Evolutionary conservation across 2,888 invertebrate genomes (phyloP), one percentile per base, ranked within the genome.

Genomic region (Galeruca laticollis): DNA sequence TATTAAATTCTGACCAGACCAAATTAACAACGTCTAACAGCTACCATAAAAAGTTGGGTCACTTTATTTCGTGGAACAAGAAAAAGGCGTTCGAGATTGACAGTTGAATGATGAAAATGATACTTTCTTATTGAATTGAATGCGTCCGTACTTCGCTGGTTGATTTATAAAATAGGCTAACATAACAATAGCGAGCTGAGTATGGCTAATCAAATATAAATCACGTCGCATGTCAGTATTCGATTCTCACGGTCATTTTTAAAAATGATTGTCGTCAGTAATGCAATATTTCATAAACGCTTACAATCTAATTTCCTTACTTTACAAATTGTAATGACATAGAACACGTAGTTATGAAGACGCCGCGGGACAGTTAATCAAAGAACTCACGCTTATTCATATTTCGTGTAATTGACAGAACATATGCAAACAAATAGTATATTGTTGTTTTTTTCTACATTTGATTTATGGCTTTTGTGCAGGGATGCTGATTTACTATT

Each of bases 41-140:
- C 62, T 62, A 21, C 62, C 62, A 52, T 62, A 62, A 62, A 62
- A 62, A 62, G 62, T 18, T 9, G 52, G 5, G 15, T 33, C 15
- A 1, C 37, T 21, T 60, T 40, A 40, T 31, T 60, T 49, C 15
- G 8, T 18, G n/a, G 54, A 54, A 21, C 26, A 40, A 26, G 26
- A 47, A 60, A 26, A 49, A 37, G 60, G 47, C 13, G 61, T 37
- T 40, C 15, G n/a, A 21, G 52, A 62, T 62, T 62, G 62, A 62
- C 62, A 62, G 62, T 52, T 15, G 52, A 54, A 52, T 18, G 26
- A 26, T 62, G 52, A 62, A 62, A 62, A 62, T 62, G 62, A 62
- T 61, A 61, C 33, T 61, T 40, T 21, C 40, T 20, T 43, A 43
- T 60, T 60, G 13, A 60, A 54, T 54, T 26, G 31, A 54, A 33